These are phyloP conservation scores for Bombus polaris DNA, from an alignment of 1,140 invertebrate genomes.

Conservation along the genomic window DNA sequence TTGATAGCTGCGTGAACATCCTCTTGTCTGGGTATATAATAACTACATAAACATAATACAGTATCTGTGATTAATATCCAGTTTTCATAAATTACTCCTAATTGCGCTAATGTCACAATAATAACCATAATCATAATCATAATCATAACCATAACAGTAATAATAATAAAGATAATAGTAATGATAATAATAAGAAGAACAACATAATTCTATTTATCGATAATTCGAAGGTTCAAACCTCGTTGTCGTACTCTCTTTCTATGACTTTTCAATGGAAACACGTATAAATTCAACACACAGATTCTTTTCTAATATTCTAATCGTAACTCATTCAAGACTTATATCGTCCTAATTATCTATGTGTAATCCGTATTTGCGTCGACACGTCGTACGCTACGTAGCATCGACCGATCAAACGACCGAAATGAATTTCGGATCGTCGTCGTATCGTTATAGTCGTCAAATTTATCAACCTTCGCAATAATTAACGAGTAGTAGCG, in stretches of 20 bases:
- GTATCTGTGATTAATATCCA: conserved; percentile 40
- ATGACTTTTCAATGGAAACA: conserved; percentile 48
- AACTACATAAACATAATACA: conserved; percentile 29
- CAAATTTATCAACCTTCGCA: rapidly evolving
- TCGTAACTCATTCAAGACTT: conserved; percentile 69
- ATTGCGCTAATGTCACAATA: conserved; percentile 38
- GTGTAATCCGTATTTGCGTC: conserved; percentile 9
- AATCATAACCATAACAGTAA: not conserved
- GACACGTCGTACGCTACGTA: conserved; percentile 13
- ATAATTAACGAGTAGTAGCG: not conserved
- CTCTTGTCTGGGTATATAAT: conserved; percentile 56
- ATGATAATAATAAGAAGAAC: conserved; percentile 1
- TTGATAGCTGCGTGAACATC: conserved; percentile 75
- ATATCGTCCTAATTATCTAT: conserved; percentile 11
- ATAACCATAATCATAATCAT: conserved; percentile 24
- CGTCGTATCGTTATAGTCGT: too few species aligned
- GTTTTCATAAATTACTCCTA: conserved; percentile 45
- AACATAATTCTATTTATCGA: conserved; percentile 38
- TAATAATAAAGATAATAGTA: not conserved
- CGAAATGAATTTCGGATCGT: too few species aligned
- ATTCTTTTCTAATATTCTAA: conserved; percentile 60
- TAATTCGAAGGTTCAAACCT: conserved; percentile 47
- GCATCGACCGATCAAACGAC: not conserved
- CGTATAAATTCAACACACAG: conserved; percentile 52
- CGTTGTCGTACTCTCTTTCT: conserved; percentile 48